These are phyloP conservation scores for Conops quadrifasciatus DNA, from an alignment of 2,888 invertebrate genomes.

Conservation along the genomic window DNA sequence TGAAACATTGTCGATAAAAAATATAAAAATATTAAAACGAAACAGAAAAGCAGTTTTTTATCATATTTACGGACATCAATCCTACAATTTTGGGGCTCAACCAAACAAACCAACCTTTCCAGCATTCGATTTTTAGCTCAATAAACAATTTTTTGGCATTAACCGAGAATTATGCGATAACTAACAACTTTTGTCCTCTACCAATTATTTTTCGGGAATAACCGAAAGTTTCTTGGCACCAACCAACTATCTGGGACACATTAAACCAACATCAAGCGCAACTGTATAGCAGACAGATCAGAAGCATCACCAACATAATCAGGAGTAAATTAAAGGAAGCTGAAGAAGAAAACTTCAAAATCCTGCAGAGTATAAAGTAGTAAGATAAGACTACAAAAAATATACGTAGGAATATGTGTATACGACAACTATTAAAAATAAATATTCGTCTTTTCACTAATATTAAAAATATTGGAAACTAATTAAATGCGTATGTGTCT, in stretches of 20 bases:
- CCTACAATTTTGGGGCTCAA: too few species aligned
- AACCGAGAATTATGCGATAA: too few species aligned
- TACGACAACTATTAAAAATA: background rate
- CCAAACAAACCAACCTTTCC: too few species aligned
- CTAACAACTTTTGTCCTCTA: background rate
- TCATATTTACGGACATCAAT: too few species aligned
- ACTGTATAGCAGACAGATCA: background rate
- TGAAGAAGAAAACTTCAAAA: background rate
- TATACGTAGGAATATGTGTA: background rate
- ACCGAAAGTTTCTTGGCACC: too few species aligned
- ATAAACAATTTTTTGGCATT: background rate
- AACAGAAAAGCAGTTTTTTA: too few species aligned
- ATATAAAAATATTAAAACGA: too few species aligned
- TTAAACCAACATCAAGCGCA: conserved; percentile 3
- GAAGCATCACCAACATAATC: background rate
- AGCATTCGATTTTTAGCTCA: too few species aligned
- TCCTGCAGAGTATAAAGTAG: too few species aligned
- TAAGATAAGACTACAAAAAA: background rate
- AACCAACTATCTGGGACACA: too few species aligned
- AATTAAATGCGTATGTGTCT: background rate
- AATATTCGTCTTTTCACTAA: too few species aligned
- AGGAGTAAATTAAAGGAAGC: background rate
- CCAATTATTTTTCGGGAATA: background rate
- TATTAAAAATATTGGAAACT: background rate
- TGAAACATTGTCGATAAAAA: too few species aligned